Base-by-base conservation (phyloP, 2,797 vertebrate genomes). In the Danio tinwini region DNA sequence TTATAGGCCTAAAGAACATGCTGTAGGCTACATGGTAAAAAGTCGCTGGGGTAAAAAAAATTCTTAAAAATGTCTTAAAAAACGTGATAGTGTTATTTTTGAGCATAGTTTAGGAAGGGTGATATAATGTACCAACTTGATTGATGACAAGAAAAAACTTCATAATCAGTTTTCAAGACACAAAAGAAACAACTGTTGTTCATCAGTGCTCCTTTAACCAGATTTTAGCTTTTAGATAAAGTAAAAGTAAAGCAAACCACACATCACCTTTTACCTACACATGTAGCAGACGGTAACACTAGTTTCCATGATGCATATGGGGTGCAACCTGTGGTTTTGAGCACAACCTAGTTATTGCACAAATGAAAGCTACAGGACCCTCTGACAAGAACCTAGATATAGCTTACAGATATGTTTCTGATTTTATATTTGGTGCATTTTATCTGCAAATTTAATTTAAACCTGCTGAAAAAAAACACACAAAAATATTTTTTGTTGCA, bases 261-360 rank as follows among this genome's bases (percentile, higher is more conserved):
- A 49, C n/a, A 52, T 17, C 44, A 17, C 53, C 16, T 14, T 69
- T 65, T 69, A 45, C 8, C 14, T 16, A 59, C 7, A 73, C 56
- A 71, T 39, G 39, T 55, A 7, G 50, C 29, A 21, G 59, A 56
- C 40, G 13, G 8, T 59, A 21, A 53, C 49, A n/a, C 68, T 69
- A 73, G 76, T 86, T 86, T 86, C 80, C 84, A 16, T 82, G 79
- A 82, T 56, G 65, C 59, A 52, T 37, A 19, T 67, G 74, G 56
- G 74, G 79, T 84, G 80, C 80, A 75, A 53, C 45, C 16, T 84
- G 82, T 84, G 84, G 82, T 86, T 84, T 82, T 80, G 14, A 71
- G 80, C 77, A 82, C 59, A 42, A 72, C 49, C 74, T 80, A 80
- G 50, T 52, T 78, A 75, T 65, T 65, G 80, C 80, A 74, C 17